Evolutionary conservation across 2,797 vertebrate species (phyloP).

Genomic region (Cuculus canorus): DNA sequence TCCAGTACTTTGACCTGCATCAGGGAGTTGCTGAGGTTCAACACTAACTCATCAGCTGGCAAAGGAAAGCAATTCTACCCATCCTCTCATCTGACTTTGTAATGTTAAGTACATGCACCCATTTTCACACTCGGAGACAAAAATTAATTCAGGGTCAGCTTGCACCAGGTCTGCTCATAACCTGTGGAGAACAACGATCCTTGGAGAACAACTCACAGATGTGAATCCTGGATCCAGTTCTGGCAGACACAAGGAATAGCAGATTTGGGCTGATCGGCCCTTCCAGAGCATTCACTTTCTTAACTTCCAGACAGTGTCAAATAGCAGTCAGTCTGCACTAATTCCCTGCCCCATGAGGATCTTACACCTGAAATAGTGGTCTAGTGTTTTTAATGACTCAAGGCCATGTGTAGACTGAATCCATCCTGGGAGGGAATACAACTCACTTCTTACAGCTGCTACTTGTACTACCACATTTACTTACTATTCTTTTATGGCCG

Average conservation of each 20-base stretch:
- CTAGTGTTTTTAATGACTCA: not conserved
- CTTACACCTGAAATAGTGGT: not conserved
- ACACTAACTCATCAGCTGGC: not conserved
- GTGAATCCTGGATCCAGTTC: not conserved
- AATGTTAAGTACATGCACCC: not conserved
- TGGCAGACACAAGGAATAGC: not conserved
- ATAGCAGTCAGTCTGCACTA: not conserved
- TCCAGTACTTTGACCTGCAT: not conserved
- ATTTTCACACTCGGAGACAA: not conserved
- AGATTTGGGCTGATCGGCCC: not conserved
- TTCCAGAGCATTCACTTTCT: not conserved
- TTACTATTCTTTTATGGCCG: not conserved
- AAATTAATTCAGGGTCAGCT: not conserved
- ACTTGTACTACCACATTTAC: not conserved
- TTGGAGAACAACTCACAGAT: not conserved
- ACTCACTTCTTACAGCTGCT: not conserved
- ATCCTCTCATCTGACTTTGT: not conserved
- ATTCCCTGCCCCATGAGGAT: not conserved
- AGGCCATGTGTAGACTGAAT: not conserved
- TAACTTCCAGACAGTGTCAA: not conserved
- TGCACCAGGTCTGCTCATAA: not conserved
- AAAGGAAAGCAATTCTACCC: not conserved
- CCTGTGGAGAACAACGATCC: not conserved
- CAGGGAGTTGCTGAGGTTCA: not conserved
- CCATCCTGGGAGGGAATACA: not conserved